Evolutionary conservation across 2,797 vertebrate genomes (phyloP), one percentile per base, ranked within the genome.

Genomic region (Pipistrellus kuhlii): DNA sequence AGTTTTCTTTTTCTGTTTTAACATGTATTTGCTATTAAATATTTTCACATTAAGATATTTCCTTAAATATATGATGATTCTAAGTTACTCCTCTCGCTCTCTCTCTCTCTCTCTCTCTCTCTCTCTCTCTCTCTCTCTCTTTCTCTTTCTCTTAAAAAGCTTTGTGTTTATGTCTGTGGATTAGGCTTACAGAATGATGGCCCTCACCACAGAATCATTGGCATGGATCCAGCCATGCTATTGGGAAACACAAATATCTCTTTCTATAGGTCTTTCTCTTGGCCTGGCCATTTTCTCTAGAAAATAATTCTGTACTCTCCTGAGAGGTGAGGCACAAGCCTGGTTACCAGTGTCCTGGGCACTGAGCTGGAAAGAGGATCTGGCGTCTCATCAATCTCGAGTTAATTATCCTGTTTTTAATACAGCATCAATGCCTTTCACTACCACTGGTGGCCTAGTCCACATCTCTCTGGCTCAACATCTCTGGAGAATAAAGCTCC

Each of bases 1-100:
- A 64, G n/a, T 88, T 88, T 69, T 27, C 88, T 92, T 89, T 73
- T 66, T 53, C 51, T 77, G 17, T 80, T 75, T 81, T 59, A 85
- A 81, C 69, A 85, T 76, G 25, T 30, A 32, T 92, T 80, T 81
- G 57, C 35, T 51, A 75, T 30, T 78, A 68, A 86, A 81, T 59
- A 88, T 55, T 78, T 88, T 78, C 25, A 32, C 64, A 21, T 64
- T 75, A 85, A 92, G 66, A 68, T 68, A 73, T 41, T 84, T 71
- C n/a, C 66, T 85, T 80, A 88, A 80, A 66, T 68, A 44, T 46
- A 46, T 20, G 25, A 94, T 94, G 25, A 64, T 64, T 46, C 5
- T 30, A 62, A 77, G 30, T 51, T 73, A 44, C 17, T 88, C 23
- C 57, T 68, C 10, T 85, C n/a, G 32, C 66, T 68, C 10, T 85